Conservation (phyloP, 1,140 invertebrate genomes). For the Drosophila gunungcola region DNA sequence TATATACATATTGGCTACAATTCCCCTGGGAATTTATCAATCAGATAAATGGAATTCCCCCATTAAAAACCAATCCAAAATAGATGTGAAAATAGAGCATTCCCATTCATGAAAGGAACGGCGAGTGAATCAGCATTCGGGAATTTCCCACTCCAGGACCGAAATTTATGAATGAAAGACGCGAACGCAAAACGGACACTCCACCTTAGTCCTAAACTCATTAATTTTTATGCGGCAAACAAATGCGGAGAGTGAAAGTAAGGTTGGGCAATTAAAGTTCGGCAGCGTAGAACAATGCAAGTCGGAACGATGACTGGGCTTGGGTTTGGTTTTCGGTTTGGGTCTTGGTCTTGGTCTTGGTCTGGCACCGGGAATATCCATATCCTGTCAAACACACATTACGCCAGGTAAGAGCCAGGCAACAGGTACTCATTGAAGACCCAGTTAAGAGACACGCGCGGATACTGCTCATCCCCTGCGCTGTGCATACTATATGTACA, state of each 20-base stretch:
- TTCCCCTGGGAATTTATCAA: constrained; percentile 15
- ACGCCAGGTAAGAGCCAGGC: constrained; percentile 54
- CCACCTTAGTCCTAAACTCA: constrained; percentile 46
- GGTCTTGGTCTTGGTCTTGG: constrained; percentile 8
- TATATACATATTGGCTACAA: neutral
- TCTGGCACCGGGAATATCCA: constrained; percentile 34
- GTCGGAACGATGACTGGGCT: constrained; percentile 38
- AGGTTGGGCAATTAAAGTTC: constrained; percentile 70
- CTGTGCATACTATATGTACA: constrained; percentile 7
- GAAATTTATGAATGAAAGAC: constrained; percentile 68
- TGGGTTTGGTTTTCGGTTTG: constrained; percentile 7
- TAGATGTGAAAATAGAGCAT: constrained; percentile 22
- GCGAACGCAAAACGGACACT: neutral
- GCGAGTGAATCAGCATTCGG: constrained; percentile 39
- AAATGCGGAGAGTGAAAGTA: constrained; percentile 67
- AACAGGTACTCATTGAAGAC: constrained; percentile 56
- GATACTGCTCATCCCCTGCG: constrained; percentile 36
- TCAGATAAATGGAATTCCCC: constrained; percentile 50
- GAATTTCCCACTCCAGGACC: constrained; percentile 43
- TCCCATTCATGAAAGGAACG: constrained; percentile 60
- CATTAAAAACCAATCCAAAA: constrained; percentile 66
- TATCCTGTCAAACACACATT: constrained; percentile 80
- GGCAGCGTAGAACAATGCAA: constrained; percentile 46
- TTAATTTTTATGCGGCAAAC: constrained; percentile 70
- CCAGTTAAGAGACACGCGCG: constrained; percentile 66